Evolutionary conservation across 2,888 invertebrate species (phyloP).

Genomic region (Oligia strigilis): DNA sequence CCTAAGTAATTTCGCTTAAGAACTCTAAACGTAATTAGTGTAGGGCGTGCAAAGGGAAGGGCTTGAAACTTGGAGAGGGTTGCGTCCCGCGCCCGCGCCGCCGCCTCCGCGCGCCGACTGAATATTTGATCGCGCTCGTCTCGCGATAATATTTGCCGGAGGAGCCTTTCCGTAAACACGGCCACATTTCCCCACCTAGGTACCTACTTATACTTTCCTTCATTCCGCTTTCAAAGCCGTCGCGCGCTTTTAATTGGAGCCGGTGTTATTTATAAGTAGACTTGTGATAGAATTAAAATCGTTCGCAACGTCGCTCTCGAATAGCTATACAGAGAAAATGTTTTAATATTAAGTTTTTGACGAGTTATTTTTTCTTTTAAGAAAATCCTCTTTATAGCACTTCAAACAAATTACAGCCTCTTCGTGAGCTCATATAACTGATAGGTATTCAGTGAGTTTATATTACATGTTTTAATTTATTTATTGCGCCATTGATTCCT

Average conservation of each 20-base stretch:
- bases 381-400: conserved; percentile 83
- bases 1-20: conserved; percentile 93
- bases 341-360: conserved; percentile 86
- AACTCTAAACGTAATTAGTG: conserved; percentile 93
- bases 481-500: conserved; percentile 64
- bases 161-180: conserved; percentile 89
- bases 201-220: conserved; percentile 83
- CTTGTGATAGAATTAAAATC: conserved; percentile 89
- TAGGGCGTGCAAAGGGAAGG: conserved; percentile 91
- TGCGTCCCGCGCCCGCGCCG: conserved; percentile 86
- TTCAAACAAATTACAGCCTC: conserved; percentile 84
- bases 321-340: conserved; percentile 81
- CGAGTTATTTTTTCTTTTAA: conserved; percentile 82
- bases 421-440: conserved; percentile 73
- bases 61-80: conserved; percentile 92
- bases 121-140: conserved; percentile 90
- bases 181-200: conserved; percentile 86
- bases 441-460: conserved; percentile 74
- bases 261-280: conserved; percentile 88
- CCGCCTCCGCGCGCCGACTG: conserved; percentile 86
- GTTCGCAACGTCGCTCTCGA: conserved; percentile 84
- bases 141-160: conserved; percentile 90
- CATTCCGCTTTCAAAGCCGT: conserved; percentile 87
- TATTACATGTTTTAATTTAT: conserved; percentile 68
- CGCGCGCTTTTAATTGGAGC: conserved; percentile 89